Conservation (phyloP, 1,140 invertebrate genomes). For the Maconellicoccus hirsutus region DNA sequence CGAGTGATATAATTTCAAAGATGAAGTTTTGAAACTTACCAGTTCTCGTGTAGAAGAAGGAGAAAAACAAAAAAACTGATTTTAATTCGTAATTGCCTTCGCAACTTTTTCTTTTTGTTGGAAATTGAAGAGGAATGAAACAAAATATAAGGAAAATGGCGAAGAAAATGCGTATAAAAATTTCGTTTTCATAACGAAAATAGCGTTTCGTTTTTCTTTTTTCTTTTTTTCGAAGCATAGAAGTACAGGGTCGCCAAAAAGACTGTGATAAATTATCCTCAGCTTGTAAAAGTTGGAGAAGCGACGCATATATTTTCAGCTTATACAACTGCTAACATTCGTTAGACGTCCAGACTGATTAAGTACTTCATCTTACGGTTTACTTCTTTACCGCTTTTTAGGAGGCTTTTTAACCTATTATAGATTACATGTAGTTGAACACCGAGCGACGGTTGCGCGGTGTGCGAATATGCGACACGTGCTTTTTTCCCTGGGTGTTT, state of each 20-base stretch:
- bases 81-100: too few species aligned
- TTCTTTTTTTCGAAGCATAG: not conserved
- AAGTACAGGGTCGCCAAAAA: not conserved
- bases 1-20: too few species aligned
- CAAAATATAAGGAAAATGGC: too few species aligned
- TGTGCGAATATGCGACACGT: too few species aligned
- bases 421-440: too few species aligned
- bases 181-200: not conserved
- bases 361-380: not conserved
- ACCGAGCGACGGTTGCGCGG: too few species aligned
- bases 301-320: conserved; percentile 7
- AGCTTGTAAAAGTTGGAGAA: conserved; percentile 4
- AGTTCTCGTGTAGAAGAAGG: too few species aligned
- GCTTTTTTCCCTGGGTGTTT: too few species aligned
- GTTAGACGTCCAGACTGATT: conserved; percentile 7
- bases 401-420: not conserved
- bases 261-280: not conserved
- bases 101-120: too few species aligned
- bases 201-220: not conserved
- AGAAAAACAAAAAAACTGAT: too few species aligned
- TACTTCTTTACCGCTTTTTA: not conserved
- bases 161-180: not conserved
- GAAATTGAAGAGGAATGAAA: too few species aligned
- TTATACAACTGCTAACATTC: conserved; percentile 4
- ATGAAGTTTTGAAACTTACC: too few species aligned